Evolutionary conservation across 2,797 vertebrate species (phyloP).

Genomic region (Parauchenoglanis punctatus): DNA sequence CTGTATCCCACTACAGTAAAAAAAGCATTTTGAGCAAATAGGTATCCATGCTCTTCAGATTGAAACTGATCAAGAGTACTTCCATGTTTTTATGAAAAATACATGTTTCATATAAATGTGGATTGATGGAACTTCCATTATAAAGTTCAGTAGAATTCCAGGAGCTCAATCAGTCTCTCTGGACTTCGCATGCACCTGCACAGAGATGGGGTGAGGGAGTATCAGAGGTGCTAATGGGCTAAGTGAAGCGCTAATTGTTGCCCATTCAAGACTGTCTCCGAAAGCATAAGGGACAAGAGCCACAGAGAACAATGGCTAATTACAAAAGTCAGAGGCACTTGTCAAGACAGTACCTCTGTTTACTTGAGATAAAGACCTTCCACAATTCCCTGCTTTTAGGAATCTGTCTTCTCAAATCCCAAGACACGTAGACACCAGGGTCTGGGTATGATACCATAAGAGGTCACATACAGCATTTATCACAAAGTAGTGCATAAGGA

Average conservation of each 20-base stretch:
- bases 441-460: slow-evolving; percentile 12
- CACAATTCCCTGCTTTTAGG: slow-evolving; percentile 11
- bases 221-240: slow-evolving; percentile 67
- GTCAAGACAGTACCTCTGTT: slow-evolving; percentile 27
- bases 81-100: neutral
- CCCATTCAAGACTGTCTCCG: slow-evolving; percentile 46
- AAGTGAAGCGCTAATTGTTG: slow-evolving; percentile 68
- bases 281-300: slow-evolving; percentile 53
- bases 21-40: neutral
- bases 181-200: slow-evolving; percentile 62
- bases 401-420: neutral
- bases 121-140: neutral
- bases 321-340: slow-evolving; percentile 50
- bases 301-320: slow-evolving; percentile 57
- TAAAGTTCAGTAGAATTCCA: neutral
- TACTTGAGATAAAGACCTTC: slow-evolving; percentile 41
- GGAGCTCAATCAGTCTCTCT: neutral
- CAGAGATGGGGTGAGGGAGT: slow-evolving; percentile 45
- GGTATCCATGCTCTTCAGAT: neutral
- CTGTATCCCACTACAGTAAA: neutral
- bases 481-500: slow-evolving; percentile 40
- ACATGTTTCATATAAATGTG: neutral
- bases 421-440: slow-evolving; percentile 10
- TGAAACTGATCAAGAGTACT: neutral
- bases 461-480: slow-evolving; percentile 46